Percentiles rank a stretch among this genome's conserved stretches.
Evolutionary conservation across 1,140 invertebrate species (phyloP).

Genomic region (Agrilus planipennis): DNA sequence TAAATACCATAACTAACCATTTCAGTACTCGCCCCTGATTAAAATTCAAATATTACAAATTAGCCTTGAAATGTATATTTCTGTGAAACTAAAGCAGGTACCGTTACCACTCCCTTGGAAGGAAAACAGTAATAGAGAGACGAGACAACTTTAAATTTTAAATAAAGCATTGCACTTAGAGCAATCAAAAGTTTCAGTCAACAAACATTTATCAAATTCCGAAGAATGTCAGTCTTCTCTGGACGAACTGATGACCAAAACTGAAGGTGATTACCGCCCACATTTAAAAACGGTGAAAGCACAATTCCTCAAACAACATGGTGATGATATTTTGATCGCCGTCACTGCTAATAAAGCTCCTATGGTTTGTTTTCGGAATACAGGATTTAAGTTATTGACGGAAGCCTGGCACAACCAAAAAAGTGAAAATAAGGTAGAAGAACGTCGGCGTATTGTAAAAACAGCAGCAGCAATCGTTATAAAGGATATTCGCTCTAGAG

Average conservation of each 20-base stretch:
- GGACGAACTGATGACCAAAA: neutral
- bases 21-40: too few species aligned
- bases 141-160: too few species aligned
- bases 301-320: neutral
- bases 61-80: too few species aligned
- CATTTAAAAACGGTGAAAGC: neutral
- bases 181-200: too few species aligned
- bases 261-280: neutral
- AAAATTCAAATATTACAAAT: too few species aligned
- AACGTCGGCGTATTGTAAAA: constrained; percentile 15
- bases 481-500: constrained; percentile 18
- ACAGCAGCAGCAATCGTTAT: constrained; percentile 20
- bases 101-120: too few species aligned
- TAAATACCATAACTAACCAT: too few species aligned
- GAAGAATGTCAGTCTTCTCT: constrained; percentile 2
- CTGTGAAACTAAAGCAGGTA: too few species aligned
- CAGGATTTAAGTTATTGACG: neutral
- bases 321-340: neutral
- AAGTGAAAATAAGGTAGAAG: constrained; percentile 7
- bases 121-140: too few species aligned
- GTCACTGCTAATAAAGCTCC: neutral
- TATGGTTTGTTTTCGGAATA: neutral
- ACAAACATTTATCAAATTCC: too few species aligned
- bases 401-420: neutral
- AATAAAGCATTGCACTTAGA: too few species aligned